Evolutionary conservation across 2,797 vertebrate species (phyloP).

Genomic region (Leptatherina wallacei): DNA sequence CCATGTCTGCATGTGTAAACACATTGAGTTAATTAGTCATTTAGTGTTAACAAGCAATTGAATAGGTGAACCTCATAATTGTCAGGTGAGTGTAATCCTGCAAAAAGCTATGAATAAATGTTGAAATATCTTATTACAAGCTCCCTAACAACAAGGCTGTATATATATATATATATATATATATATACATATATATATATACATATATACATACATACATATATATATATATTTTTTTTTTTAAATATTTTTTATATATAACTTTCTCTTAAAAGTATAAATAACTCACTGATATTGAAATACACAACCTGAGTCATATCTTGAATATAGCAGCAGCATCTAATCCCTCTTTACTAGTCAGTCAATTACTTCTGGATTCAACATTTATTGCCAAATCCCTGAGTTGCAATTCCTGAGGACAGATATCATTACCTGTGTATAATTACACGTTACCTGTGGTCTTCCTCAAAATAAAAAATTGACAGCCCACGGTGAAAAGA

Average conservation of each 20-base stretch:
- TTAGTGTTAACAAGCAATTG: too few species aligned
- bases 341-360: conserved; percentile 12
- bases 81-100: not conserved
- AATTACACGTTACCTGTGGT: conserved; percentile 48
- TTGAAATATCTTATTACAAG: too few species aligned
- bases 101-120: not conserved
- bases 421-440: conserved; percentile 36
- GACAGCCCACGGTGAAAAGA: conserved; percentile 50
- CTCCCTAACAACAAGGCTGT: too few species aligned
- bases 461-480: conserved; percentile 44
- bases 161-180: too few species aligned
- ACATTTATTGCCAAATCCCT: conserved; percentile 11
- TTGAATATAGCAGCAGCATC: not conserved
- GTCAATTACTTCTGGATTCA: conserved; percentile 7
- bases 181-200: too few species aligned
- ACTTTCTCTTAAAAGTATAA: too few species aligned
- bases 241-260: too few species aligned
- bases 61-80: too few species aligned
- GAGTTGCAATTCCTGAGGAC: conserved; percentile 28
- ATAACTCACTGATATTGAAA: not conserved
- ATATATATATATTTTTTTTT: too few species aligned
- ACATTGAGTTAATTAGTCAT: too few species aligned
- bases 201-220: too few species aligned
- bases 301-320: not conserved
- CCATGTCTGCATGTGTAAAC: too few species aligned